Evolutionary conservation across 2,797 vertebrate genomes (phyloP), one percentile per base, ranked within the genome.

Genomic region (Crocidura indochinensis): DNA sequence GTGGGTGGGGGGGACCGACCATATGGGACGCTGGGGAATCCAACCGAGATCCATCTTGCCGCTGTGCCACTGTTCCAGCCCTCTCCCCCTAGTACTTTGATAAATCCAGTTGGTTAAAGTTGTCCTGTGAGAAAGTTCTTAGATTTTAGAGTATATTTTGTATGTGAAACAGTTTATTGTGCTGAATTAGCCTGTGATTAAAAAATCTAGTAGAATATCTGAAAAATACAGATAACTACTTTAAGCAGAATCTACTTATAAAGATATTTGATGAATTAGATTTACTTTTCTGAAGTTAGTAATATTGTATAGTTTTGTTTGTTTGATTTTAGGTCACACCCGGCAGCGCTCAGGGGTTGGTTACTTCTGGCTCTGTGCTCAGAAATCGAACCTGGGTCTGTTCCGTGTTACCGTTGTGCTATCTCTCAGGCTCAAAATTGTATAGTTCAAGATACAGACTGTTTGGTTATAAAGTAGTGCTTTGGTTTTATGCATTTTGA

Each of bases 131-230:
- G 11, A 60, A 60, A 60, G 22, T 60, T 81, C 53, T 91, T 92
- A 74, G 60, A 71, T 24, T 79, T 79, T 17, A 8, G 11, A 87
- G 47, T 87, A 26, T 73, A 24, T 53, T 71, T 60, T 82, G 8
- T 92, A 15, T 91, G 47, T 95, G 67, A 95, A 84, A 86, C 12
- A 74, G 8, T 19, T 83, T 27, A 93, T 60, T 92, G n/a, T 77
- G 9, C 17, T 49, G 95, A 64, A 77, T 9, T 73, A 8, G 38
- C 27, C 0, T 89, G 82, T 90, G 15, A 62, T 84, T 83, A 74
- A 75, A 90, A 93, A 87, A 73, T 68, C 7, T 11, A 69, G 0
- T 46, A 27, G 20, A 80, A 22, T 84, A 69, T 67, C 10, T 15
- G 17, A 38, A 51, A 88, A 74, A 27, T 6, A 6, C 71, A 88